Evolutionary conservation across 2,113 vertebrate species (phyloP).

Genomic region (Perognathus longimembris): DNA sequence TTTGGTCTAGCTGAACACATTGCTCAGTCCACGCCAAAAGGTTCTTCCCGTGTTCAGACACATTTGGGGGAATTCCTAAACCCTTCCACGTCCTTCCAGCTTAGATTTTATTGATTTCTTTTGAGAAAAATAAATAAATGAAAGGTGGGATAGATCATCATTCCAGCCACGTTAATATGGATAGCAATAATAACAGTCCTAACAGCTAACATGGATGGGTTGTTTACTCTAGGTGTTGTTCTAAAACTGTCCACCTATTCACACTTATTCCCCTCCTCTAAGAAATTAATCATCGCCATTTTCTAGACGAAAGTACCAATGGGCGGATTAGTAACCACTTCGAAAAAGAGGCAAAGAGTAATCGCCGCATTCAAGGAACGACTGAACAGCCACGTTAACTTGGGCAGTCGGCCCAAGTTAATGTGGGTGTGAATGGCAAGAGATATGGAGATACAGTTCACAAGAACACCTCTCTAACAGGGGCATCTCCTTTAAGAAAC

Average conservation of each 20-base stretch:
- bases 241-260: neutral
- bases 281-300: neutral
- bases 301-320: neutral
- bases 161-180: neutral
- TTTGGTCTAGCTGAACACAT: constrained; percentile 53
- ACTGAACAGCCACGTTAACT: neutral
- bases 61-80: constrained; percentile 57
- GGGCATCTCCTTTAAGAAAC: neutral
- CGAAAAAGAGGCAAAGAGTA: neutral
- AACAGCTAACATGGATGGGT: neutral
- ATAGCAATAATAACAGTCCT: neutral
- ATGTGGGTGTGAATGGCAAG: neutral
- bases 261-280: neutral
- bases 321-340: neutral
- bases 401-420: neutral
- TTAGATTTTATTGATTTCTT: constrained; percentile 41
- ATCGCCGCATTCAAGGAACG: neutral
- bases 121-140: neutral
- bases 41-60: constrained; percentile 19
- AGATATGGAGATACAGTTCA: neutral
- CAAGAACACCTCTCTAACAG: neutral
- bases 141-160: neutral
- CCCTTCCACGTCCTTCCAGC: neutral
- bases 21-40: constrained; percentile 46
- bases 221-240: neutral